Base-by-base conservation (phyloP, 2,797 vertebrate genomes). In the Cyprinella venusta region DNA sequence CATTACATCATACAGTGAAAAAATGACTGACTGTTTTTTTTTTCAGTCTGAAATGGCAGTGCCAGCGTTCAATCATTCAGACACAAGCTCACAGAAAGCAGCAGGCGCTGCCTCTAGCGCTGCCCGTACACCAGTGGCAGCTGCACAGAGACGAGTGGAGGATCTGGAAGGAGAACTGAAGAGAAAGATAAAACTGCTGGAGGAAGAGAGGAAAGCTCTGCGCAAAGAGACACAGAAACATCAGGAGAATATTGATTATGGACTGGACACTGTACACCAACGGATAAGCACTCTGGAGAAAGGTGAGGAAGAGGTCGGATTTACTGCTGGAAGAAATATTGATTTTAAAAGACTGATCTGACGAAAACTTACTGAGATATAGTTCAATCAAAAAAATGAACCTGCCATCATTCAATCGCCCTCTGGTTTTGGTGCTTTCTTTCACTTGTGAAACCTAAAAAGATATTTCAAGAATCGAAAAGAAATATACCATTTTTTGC, bases 151-250 rank as follows among this genome's bases (percentile, higher is more conserved):
- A 91, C 94, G 94, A 90, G 93, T 98, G 94, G 96, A 98, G 5
- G 95, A 96, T 84, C 88, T 99, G 89, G 97, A 98, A 88, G 95
- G 94, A 19, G 96, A 98, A 92, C 95, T 99, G 89, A 95, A 97
- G 91, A 95, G 93, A 89, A 98, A 98, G 91, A 94, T 99, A 88
- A 92, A 96, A 90, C 93, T 96, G 16, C 93, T 99, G 89, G 96
- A 98, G 91, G 97, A 97, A 86, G 97, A 99, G 81, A 96, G 96
- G 15, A 93, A 94, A 56, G 94, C 95, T 0, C 91, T 97, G 81
- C 94, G 91, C 86, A 94, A 93, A 13, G 95, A 96, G 89, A 94
- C 83, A 4, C 95, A 95, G 82, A 95, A 90, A 84, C 96, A 98
- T 89, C 94, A 93, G 75, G 93, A 97, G 80, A 91, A 96, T 80